Evolutionary conservation across 2,888 invertebrate genomes (phyloP).

Genomic region (Lasioglossum oenotherae): DNA sequence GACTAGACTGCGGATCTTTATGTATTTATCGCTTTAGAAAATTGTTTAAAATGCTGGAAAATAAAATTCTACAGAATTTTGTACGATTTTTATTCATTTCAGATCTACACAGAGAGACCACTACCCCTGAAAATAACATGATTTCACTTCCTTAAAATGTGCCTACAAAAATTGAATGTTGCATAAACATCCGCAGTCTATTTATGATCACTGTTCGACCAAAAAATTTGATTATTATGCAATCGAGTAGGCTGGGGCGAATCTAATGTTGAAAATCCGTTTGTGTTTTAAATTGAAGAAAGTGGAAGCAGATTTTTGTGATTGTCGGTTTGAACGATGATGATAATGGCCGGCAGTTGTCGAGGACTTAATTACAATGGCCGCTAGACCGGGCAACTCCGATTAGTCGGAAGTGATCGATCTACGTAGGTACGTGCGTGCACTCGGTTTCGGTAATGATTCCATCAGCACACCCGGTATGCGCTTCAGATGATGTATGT

Average conservation of each 20-base stretch:
- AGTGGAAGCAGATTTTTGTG: not conserved
- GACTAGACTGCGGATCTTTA: too few relatives aligned
- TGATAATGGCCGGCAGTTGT: constrained; percentile 25
- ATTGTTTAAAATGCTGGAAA: too few relatives aligned
- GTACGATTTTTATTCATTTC: too few relatives aligned
- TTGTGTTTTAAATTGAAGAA: not conserved
- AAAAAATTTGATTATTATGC: not conserved
- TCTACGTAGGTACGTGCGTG: constrained; percentile 61
- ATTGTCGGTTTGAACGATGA: constrained; percentile 30
- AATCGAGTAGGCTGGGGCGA: not conserved
- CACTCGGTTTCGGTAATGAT: constrained; percentile 70
- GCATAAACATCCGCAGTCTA: too few relatives aligned
- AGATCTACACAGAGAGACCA: too few relatives aligned
- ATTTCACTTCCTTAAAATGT: too few relatives aligned
- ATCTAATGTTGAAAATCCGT: not conserved
- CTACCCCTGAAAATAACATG: too few relatives aligned
- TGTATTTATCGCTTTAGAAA: too few relatives aligned
- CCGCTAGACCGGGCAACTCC: constrained; percentile 42
- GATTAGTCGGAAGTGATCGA: constrained; percentile 79
- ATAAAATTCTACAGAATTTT: too few relatives aligned
- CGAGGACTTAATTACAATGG: constrained; percentile 75
- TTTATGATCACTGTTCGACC: too few relatives aligned
- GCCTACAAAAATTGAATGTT: too few relatives aligned
- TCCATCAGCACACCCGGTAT: constrained; percentile 76
- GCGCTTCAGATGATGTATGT: constrained; percentile 65